A percentile compares a stretch with the other conserved stretches of the same genome.
These are phyloP conservation scores for Dendrolimus houi DNA, from an alignment of 2,888 invertebrate genomes.

Conservation along the genomic window DNA sequence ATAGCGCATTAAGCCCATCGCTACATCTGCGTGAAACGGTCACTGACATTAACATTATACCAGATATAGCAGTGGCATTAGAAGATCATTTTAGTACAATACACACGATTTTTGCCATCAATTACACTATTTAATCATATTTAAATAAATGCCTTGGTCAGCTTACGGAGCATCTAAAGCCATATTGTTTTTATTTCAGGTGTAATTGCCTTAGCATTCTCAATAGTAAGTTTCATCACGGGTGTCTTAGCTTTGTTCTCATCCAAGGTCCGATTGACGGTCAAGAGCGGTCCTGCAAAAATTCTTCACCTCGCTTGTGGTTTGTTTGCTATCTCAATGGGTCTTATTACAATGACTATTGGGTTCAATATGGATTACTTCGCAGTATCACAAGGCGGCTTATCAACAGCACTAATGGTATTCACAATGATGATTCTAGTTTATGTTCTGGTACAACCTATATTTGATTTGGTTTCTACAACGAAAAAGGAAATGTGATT, in stretches of 20 bases:
- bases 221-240: conserved; percentile 55
- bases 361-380: conserved; percentile 62
- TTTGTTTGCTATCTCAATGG: conserved; percentile 62
- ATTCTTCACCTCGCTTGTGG: conserved; percentile 72
- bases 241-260: conserved; percentile 72
- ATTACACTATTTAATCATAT: too few species aligned
- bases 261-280: conserved; percentile 56
- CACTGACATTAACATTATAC: too few species aligned
- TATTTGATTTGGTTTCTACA: conserved; percentile 47
- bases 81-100: too few species aligned
- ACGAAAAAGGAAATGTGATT: conserved; percentile 53
- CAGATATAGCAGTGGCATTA: too few species aligned
- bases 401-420: conserved; percentile 48
- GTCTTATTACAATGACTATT: conserved; percentile 60
- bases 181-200: conserved; percentile 39
- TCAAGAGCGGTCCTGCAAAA: conserved; percentile 66
- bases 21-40: too few species aligned
- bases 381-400: conserved; percentile 31
- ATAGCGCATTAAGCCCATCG: too few species aligned
- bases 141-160: too few species aligned
- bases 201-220: conserved; percentile 65
- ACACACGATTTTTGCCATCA: too few species aligned
- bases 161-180: too few species aligned
- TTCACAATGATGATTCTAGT: conserved; percentile 44
- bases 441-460: conserved; percentile 54